These are phyloP conservation scores for Pseudorhiza aurosa DNA, from an alignment of 30 jellyfish, hydroid and myxozoan species.

Conservation along the genomic window DNA sequence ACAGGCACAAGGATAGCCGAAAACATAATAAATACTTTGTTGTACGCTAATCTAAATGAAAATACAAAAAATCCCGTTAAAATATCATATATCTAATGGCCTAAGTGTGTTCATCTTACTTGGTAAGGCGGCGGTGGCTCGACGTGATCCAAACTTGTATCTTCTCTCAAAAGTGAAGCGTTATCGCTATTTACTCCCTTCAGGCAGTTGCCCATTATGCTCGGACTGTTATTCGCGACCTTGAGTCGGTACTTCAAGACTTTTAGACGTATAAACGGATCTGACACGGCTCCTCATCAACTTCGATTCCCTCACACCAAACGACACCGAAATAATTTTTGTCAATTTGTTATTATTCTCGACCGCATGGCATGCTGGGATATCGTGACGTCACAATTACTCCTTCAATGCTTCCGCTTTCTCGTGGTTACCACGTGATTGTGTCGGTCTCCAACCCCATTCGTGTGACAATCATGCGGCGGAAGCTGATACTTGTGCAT, in stretches of 20 bases:
- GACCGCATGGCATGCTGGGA: slow-evolving; percentile 21
- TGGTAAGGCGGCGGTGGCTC: slow-evolving; percentile 90
- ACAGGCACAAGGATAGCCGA: no score
- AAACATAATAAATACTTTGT: no score
- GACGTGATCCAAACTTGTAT: slow-evolving; percentile 75
- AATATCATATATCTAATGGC: no score
- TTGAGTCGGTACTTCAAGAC: not conserved
- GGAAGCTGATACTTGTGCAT: no score
- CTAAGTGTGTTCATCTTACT: no score
- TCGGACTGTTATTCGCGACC: not conserved
- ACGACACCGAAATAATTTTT: not conserved
- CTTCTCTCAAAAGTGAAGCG: slow-evolving; percentile 73
- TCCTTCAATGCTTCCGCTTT: slow-evolving; percentile 24
- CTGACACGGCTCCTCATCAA: not conserved
- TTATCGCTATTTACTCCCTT: slow-evolving; percentile 65
- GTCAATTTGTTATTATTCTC: slow-evolving; percentile 8
- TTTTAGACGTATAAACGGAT: no score
- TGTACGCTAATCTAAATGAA: no score
- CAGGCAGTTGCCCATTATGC: slow-evolving; percentile 71
- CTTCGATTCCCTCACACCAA: not conserved
- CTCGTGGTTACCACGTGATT: slow-evolving; percentile 34
- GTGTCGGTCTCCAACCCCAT: no score
- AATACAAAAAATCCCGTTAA: no score
- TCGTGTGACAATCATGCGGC: no score
- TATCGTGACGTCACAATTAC: slow-evolving; percentile 24